A percentile compares a stretch with the other conserved stretches of the same genome.
Evolutionary conservation across 2,113 vertebrate species (phyloP).

Genomic region (Phaethon lepturus): DNA sequence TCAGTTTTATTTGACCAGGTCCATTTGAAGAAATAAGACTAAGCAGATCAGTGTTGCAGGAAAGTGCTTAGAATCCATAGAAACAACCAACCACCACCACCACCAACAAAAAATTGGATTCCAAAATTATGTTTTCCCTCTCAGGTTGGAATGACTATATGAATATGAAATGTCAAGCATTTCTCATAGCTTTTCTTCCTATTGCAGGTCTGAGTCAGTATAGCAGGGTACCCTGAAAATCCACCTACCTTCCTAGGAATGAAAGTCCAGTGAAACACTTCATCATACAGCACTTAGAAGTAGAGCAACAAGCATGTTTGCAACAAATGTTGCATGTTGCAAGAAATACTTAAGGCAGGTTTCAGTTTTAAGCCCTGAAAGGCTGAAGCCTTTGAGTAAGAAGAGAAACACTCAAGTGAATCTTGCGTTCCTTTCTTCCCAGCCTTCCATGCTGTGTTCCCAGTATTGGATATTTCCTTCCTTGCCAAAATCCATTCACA

Average conservation of each 20-base stretch:
- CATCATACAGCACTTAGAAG: background rate
- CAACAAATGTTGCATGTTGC: background rate
- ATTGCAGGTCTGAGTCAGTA: background rate
- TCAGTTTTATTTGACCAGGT: background rate
- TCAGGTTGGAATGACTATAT: background rate
- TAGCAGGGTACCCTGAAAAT: background rate
- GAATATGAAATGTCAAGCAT: background rate
- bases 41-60: background rate
- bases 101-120: background rate
- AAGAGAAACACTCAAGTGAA: background rate
- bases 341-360: background rate
- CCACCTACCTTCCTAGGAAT: background rate
- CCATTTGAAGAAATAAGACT: background rate
- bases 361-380: background rate
- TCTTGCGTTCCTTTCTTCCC: background rate
- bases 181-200: background rate
- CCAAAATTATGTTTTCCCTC: background rate
- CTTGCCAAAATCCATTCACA: background rate
- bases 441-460: background rate
- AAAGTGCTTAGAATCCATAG: background rate
- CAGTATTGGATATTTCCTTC: background rate
- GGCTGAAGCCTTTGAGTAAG: background rate
- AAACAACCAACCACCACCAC: background rate
- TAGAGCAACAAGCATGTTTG: background rate
- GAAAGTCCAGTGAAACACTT: background rate